A percentile compares a stretch with the other conserved stretches of the same genome.
These are phyloP conservation scores for Dicranocentrus wangi DNA, from an alignment of 2,888 invertebrate species.

Conservation along the genomic window DNA sequence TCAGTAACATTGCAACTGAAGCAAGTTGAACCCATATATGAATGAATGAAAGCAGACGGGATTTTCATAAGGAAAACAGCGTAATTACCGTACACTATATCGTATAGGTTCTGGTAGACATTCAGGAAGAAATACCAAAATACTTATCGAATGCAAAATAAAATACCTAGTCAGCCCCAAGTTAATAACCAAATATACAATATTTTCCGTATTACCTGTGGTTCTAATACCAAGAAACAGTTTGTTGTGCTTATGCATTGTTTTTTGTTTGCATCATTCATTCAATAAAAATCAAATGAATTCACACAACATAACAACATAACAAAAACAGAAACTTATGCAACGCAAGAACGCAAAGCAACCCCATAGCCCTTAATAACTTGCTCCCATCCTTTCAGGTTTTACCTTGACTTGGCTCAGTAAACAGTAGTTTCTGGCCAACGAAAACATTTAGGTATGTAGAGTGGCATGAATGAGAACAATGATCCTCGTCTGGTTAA, in stretches of 20 bases:
- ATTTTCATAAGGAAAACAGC: background rate
- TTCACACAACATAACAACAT: background rate
- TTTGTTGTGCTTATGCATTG: too few relatives aligned
- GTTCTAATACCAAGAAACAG: too few relatives aligned
- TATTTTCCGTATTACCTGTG: too few relatives aligned
- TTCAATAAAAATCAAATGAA: background rate
- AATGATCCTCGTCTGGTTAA: too few relatives aligned
- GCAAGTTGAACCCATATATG: background rate
- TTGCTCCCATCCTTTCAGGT: background rate
- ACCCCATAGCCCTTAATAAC: background rate
- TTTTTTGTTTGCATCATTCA: too few relatives aligned
- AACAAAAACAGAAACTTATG: background rate
- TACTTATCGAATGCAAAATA: too few relatives aligned
- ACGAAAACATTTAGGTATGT: background rate
- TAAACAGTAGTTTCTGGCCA: background rate
- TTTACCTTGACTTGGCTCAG: constrained; percentile 6
- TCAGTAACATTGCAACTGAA: background rate
- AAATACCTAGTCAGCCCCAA: too few relatives aligned
- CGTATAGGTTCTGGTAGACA: background rate
- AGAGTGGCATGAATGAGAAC: background rate
- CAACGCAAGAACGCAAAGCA: background rate
- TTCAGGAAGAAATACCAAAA: too few relatives aligned
- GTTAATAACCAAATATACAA: too few relatives aligned
- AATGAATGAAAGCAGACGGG: background rate
- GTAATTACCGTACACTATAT: too few relatives aligned